phyloP scores from a whole-genome alignment of 2,113 vertebrate species.

The Ctenodactylus gundi region DNA sequence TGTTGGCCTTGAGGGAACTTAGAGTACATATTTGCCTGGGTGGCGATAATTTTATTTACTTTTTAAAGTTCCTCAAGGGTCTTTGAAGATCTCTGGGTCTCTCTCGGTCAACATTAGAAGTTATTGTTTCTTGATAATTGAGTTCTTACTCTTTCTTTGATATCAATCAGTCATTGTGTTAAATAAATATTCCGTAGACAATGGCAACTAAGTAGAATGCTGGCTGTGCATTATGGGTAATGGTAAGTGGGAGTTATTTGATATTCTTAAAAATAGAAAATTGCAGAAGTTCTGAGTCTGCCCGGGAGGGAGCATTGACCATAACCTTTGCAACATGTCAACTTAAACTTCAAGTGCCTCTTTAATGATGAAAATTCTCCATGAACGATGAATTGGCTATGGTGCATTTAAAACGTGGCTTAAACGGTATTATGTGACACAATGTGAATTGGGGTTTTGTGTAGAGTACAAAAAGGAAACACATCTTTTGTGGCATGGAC shows the following conservation, averaged over 20 bases:
- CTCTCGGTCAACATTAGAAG: background rate
- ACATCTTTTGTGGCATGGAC: background rate
- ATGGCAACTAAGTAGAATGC: background rate
- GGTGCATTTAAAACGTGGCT: background rate
- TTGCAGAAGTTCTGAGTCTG: background rate
- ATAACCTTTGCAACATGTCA: background rate
- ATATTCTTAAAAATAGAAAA: background rate
- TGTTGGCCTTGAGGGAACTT: background rate
- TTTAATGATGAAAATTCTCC: background rate
- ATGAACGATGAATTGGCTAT: background rate
- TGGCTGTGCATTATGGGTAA: background rate
- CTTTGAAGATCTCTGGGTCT: background rate
- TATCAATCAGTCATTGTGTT: background rate
- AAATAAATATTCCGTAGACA: slow-evolving; percentile 31
- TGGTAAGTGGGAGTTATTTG: background rate
- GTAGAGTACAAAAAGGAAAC: background rate
- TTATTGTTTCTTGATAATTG: background rate
- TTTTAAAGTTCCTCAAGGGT: background rate
- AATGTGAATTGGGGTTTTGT: slow-evolving; percentile 33
- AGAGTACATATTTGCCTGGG: background rate
- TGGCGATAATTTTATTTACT: background rate
- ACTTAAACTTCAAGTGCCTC: background rate
- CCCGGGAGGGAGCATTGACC: background rate
- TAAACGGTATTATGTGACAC: background rate
- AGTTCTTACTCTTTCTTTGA: background rate